Conservation (phyloP, 2,797 vertebrate species). For the Okamejei kenojei region DNA sequence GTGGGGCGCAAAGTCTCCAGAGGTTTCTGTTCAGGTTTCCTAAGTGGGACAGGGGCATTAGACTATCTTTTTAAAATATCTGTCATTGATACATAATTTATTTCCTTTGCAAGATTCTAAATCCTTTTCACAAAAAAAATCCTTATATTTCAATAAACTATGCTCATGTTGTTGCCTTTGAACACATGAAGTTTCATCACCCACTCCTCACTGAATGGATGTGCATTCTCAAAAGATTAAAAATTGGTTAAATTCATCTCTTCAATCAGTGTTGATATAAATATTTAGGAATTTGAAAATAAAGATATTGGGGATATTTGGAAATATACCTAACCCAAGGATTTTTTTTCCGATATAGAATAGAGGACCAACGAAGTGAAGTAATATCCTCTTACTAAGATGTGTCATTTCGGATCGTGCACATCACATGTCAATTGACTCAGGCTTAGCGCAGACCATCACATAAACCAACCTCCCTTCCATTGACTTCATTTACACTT, state of each 20-base stretch:
- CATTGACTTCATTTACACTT: too few species aligned
- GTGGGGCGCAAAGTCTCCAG: too few species aligned
- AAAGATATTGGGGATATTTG: background rate
- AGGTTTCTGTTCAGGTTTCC: too few species aligned
- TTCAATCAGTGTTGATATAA: background rate
- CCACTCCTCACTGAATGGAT: background rate
- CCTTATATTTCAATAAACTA: background rate
- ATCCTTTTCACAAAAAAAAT: background rate
- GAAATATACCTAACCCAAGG: background rate
- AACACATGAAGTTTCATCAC: background rate
- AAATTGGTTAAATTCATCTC: background rate
- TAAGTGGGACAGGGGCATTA: too few species aligned
- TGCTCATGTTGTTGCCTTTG: background rate
- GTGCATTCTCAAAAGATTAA: background rate
- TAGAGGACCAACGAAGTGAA: background rate
- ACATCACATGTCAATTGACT: background rate
- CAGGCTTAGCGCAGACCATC: background rate
- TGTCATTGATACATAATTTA: background rate
- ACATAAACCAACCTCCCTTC: too few species aligned
- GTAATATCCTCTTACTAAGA: background rate
- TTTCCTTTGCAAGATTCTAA: background rate
- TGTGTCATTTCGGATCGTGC: background rate
- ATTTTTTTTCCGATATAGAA: background rate
- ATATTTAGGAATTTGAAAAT: background rate
- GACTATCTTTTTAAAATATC: background rate